These are phyloP conservation scores for Chaenocephalus aceratus DNA, from an alignment of 2,113 vertebrate genomes.

Conservation along the genomic window DNA sequence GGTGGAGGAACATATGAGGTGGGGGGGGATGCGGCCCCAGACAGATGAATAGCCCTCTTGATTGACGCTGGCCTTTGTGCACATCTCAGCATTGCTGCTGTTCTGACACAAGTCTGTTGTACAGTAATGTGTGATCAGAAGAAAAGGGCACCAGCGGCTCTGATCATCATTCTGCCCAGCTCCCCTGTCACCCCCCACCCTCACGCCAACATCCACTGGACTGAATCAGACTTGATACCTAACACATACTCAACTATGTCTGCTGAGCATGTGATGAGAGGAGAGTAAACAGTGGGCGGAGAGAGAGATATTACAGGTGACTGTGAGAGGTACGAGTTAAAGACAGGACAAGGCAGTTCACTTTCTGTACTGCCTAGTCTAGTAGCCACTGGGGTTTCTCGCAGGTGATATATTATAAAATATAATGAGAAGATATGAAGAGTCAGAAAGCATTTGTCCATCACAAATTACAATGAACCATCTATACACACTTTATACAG, in stretches of 20 bases:
- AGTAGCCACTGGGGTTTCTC: neutral
- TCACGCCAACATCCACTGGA: constrained; percentile 41
- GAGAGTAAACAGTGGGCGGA: constrained; percentile 29
- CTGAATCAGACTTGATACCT: constrained; percentile 65
- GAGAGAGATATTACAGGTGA: constrained; percentile 41
- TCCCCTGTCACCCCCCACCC: constrained; percentile 36
- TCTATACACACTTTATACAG: too few relatives aligned
- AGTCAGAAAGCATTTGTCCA: too few relatives aligned
- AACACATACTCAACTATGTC: constrained; percentile 53
- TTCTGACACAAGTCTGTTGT: constrained; percentile 78
- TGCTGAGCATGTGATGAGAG: constrained; percentile 30
- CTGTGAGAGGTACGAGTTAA: constrained; percentile 25
- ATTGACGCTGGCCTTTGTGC: constrained; percentile 83
- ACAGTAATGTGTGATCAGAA: constrained; percentile 84
- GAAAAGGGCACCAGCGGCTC: constrained; percentile 79
- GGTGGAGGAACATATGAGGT: constrained; percentile 70
- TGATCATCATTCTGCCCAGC: constrained; percentile 75
- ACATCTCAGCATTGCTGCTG: constrained; percentile 59
- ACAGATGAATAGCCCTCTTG: constrained; percentile 77
- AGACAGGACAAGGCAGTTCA: constrained; percentile 36
- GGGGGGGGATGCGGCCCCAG: constrained; percentile 69
- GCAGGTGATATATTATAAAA: too few relatives aligned
- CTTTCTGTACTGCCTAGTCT: constrained; percentile 11
- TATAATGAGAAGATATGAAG: too few relatives aligned
- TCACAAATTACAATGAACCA: too few relatives aligned